These are phyloP conservation scores for Lasioglossum leucozonium DNA, from an alignment of 2,888 invertebrate species.

Conservation along the genomic window DNA sequence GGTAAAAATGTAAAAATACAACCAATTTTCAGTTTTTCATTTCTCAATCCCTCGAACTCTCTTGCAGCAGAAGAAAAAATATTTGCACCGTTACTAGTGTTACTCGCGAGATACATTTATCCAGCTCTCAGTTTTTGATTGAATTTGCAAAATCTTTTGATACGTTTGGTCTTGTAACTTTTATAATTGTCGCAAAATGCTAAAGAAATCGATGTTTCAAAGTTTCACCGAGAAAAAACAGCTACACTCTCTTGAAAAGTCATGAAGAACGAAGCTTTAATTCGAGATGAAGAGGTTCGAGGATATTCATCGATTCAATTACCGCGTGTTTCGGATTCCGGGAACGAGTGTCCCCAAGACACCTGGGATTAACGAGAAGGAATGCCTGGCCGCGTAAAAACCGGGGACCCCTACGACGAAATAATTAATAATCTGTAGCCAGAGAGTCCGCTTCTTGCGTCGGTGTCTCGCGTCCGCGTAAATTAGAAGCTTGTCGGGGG, in stretches of 20 bases:
- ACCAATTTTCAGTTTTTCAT: neutral
- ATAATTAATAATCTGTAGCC: slow-evolving; percentile 25
- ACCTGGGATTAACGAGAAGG: neutral
- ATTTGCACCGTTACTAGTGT: no score
- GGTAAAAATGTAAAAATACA: neutral
- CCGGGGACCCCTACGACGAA: neutral
- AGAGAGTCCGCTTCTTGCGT: neutral
- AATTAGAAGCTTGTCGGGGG: slow-evolving; percentile 25
- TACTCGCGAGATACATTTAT: no score
- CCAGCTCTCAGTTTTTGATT: no score
- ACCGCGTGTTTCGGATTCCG: neutral
- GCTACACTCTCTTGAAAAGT: neutral
- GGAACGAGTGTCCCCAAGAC: neutral
- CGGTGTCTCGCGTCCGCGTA: slow-evolving; percentile 4
- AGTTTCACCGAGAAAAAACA: neutral
- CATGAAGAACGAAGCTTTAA: neutral
- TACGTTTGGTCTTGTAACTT: no score
- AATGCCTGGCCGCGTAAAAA: neutral
- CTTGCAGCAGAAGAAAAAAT: no score
- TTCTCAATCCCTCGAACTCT: no score
- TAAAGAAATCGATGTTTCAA: neutral
- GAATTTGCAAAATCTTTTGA: no score
- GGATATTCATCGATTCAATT: neutral
- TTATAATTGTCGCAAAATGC: no score
- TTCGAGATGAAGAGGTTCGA: neutral